Conservation (phyloP, 2,797 vertebrate species). For the Hydrocynus forskahlii region DNA sequence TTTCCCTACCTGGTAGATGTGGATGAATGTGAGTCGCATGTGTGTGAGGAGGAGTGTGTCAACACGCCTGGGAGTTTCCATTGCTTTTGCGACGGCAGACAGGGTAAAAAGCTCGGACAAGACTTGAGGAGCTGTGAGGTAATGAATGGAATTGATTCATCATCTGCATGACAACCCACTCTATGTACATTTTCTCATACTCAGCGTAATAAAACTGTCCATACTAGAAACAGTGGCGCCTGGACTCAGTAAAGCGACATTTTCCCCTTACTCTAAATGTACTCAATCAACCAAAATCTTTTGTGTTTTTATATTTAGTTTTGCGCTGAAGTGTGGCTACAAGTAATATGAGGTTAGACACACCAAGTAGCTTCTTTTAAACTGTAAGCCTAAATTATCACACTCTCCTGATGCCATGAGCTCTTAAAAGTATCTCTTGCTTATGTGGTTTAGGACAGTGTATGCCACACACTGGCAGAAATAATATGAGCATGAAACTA, state of each 20-base stretch:
- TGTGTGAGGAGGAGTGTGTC: conserved; percentile 89
- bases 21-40: conserved; percentile 86
- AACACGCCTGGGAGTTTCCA: conserved; percentile 90
- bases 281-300: background rate
- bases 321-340: background rate
- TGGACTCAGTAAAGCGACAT: background rate
- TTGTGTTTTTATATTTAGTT: background rate
- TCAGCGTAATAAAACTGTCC: background rate
- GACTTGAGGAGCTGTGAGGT: conserved; percentile 94
- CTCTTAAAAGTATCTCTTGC: too few relatives aligned
- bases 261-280: background rate
- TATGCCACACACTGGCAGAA: too few relatives aligned
- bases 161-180: too few relatives aligned
- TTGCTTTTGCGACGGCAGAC: conserved; percentile 93
- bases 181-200: background rate
- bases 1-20: conserved; percentile 78
- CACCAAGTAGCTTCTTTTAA: too few relatives aligned
- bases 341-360: too few relatives aligned
- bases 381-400: too few relatives aligned
- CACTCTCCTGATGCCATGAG: too few relatives aligned
- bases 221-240: too few relatives aligned
- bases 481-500: too few relatives aligned
- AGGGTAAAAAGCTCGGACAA: conserved; percentile 85
- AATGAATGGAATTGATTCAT: conserved; percentile 49
- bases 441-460: too few relatives aligned